phyloP scores from a whole-genome alignment of 2,113 vertebrate genomes.

The Neogale vison region DNA sequence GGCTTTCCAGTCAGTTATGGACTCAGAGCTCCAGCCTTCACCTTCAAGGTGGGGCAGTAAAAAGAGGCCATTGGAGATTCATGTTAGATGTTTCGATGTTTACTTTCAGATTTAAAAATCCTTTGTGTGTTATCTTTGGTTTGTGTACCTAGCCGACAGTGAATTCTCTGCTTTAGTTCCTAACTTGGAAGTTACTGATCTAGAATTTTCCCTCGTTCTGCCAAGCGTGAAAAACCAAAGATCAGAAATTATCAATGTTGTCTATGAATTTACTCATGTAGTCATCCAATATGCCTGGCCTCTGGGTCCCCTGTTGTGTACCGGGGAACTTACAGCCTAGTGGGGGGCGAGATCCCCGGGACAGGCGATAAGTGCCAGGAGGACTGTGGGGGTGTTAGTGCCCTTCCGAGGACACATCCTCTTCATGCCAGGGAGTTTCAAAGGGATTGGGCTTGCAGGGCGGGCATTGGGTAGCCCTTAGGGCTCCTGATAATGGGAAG shows the following conservation, averaged over 20 bases:
- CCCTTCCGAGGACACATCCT: not conserved
- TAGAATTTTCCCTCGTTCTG: not conserved
- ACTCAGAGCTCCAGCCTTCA: not conserved
- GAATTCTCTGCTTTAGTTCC: slow-evolving; percentile 6
- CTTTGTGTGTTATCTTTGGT: not conserved
- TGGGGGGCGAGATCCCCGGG: not conserved
- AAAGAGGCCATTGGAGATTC: not conserved
- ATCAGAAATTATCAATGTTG: not conserved
- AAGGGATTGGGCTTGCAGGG: not conserved
- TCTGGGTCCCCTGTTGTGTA: not conserved
- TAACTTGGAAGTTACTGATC: not conserved
- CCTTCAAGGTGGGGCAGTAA: not conserved
- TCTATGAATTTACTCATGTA: not conserved
- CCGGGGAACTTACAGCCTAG: not conserved
- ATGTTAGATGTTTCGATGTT: not conserved
- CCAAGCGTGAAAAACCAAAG: not conserved
- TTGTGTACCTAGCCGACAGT: not conserved
- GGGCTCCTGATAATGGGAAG: not conserved
- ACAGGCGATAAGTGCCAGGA: not conserved
- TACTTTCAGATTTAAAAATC: not conserved
- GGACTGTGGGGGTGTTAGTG: not conserved
- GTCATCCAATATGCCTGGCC: not conserved
- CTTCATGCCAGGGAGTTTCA: not conserved
- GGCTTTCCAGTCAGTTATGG: not conserved
- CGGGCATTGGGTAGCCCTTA: not conserved